Conservation (phyloP, 2,888 invertebrate genomes). For the Electrophaes corylata region DNA sequence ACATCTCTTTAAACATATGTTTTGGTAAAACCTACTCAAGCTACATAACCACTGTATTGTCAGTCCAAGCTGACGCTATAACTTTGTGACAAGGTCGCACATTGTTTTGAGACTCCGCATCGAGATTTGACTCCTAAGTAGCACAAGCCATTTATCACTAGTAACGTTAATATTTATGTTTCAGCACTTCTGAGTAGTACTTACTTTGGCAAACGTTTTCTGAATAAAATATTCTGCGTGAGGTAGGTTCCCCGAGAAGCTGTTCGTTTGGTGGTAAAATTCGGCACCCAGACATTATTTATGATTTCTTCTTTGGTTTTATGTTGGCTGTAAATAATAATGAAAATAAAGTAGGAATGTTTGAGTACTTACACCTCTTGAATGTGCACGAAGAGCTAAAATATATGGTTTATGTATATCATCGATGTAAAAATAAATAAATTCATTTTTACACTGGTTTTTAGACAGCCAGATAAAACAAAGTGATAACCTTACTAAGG, state of each 20-base stretch:
- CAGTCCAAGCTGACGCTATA: slow-evolving; percentile 49
- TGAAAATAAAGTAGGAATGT: slow-evolving; percentile 12
- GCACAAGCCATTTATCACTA: slow-evolving; percentile 40
- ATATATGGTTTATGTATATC: too few relatives aligned
- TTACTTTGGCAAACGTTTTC: slow-evolving; percentile 26
- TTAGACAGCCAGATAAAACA: too few relatives aligned
- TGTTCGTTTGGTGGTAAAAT: slow-evolving; percentile 12
- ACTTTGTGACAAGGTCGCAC: slow-evolving; percentile 46
- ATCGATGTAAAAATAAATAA: too few relatives aligned
- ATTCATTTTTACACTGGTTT: neutral
- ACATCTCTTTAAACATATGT: too few relatives aligned
- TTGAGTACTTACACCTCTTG: neutral
- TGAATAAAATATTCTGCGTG: slow-evolving; percentile 27
- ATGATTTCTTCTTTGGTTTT: slow-evolving; percentile 25
- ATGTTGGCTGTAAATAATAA: slow-evolving; percentile 22
- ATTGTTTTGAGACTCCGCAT: slow-evolving; percentile 43
- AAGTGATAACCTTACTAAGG: neutral
- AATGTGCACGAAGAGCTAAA: neutral
- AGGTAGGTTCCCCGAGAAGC: slow-evolving; percentile 11
- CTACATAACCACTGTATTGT: slow-evolving; percentile 5
- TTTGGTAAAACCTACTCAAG: neutral
- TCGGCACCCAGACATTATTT: slow-evolving; percentile 17
- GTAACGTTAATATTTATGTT: slow-evolving; percentile 39
- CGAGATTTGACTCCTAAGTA: slow-evolving; percentile 50
- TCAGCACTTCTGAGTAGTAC: slow-evolving; percentile 25